Conservation (phyloP, 2,113 vertebrate genomes). For the Pseudorasbora parva region DNA sequence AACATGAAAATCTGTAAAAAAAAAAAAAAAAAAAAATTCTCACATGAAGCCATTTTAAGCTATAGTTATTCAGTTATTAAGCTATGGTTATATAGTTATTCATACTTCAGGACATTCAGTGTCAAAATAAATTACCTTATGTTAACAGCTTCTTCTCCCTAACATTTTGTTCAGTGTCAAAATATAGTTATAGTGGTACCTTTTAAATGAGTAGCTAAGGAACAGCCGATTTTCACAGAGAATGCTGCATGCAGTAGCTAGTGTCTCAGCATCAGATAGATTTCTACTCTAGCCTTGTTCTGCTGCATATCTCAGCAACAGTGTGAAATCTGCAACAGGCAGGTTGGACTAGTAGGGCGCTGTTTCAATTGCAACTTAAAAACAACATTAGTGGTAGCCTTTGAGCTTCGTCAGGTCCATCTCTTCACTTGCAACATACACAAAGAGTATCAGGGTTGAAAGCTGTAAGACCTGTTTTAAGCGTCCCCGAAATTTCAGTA, state of each 20-base stretch:
- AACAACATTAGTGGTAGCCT: background rate
- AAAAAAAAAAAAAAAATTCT: too few species aligned
- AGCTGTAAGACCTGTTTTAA: constrained; percentile 52
- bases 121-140: background rate
- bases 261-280: background rate
- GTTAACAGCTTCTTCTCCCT: background rate
- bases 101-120: background rate
- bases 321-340: constrained; percentile 5
- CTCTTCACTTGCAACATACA: constrained; percentile 51
- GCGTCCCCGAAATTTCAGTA: constrained; percentile 53
- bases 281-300: background rate
- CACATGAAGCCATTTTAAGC: background rate
- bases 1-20: background rate
- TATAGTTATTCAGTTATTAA: background rate
- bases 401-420: constrained; percentile 22
- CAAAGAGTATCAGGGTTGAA: constrained; percentile 58
- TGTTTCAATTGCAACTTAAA: constrained; percentile 11
- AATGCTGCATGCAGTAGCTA: background rate
- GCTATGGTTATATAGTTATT: background rate
- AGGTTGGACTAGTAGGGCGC: background rate
- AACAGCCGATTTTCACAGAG: background rate
- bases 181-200: background rate
- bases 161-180: constrained; percentile 11
- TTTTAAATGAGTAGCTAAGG: background rate
- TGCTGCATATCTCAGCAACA: background rate